Conservation (phyloP, 1,140 invertebrate genomes). For the Diorhabda sublineata region DNA sequence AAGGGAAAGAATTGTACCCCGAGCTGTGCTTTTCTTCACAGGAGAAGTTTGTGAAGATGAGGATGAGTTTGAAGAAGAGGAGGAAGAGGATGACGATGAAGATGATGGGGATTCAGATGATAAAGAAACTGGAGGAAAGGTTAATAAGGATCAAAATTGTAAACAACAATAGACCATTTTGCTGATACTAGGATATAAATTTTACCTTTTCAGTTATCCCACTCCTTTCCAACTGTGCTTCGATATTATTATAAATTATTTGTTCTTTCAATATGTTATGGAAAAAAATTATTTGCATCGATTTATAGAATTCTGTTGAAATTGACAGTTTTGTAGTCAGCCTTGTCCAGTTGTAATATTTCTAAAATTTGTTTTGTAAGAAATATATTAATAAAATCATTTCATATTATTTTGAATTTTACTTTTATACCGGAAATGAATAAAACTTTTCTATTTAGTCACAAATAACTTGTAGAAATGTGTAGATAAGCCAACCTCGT, state of each 20-base stretch:
- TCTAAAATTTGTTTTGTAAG: slow-evolving; percentile 20
- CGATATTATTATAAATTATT: background rate
- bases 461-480: too few relatives aligned
- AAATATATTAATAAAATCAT: slow-evolving; percentile 11
- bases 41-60: slow-evolving; percentile 78
- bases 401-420: slow-evolving; percentile 12
- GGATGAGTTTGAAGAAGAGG: slow-evolving; percentile 66
- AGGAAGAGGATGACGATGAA: slow-evolving; percentile 49
- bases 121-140: slow-evolving; percentile 15
- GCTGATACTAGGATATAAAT: slow-evolving; percentile 11
- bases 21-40: slow-evolving; percentile 91
- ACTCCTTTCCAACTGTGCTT: background rate
- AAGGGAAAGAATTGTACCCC: slow-evolving; percentile 85
- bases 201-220: background rate
- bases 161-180: slow-evolving; percentile 37
- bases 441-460: too few relatives aligned
- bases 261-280: slow-evolving; percentile 7
- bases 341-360: slow-evolving; percentile 6
- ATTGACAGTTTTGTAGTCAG: background rate
- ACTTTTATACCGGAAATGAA: background rate
- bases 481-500: too few relatives aligned
- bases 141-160: slow-evolving; percentile 35
- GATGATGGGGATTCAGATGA: slow-evolving; percentile 42
- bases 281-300: slow-evolving; percentile 4
- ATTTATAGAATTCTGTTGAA: background rate